These are phyloP conservation scores for Ormyrus thymus DNA, from an alignment of 2,888 invertebrate species.

Conservation along the genomic window DNA sequence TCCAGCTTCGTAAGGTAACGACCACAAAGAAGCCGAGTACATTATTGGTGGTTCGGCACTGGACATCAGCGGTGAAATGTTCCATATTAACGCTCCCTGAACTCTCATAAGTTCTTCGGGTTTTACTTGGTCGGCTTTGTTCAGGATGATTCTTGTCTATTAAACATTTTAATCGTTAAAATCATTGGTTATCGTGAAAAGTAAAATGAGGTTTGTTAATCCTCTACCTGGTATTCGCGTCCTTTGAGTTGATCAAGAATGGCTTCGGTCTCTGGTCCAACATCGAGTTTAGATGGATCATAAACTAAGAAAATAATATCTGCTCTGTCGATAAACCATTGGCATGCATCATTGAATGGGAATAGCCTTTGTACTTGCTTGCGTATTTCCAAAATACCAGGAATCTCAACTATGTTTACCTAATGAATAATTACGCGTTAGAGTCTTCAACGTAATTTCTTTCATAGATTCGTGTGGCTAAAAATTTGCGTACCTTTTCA, in stretches of 20 bases:
- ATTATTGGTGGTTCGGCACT: constrained; percentile 94
- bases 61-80: constrained; percentile 96
- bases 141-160: constrained; percentile 92
- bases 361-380: constrained; percentile 95
- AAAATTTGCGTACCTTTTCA: constrained; percentile 83
- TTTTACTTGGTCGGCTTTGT: constrained; percentile 95
- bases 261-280: constrained; percentile 95
- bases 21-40: constrained; percentile 93
- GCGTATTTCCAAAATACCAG: constrained; percentile 94
- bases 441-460: not conserved
- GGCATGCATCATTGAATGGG: constrained; percentile 96
- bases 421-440: constrained; percentile 68
- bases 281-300: constrained; percentile 96
- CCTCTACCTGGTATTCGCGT: constrained; percentile 87
- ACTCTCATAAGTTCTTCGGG: constrained; percentile 95
- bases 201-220: constrained; percentile 9
- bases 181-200: not conserved
- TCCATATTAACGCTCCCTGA: constrained; percentile 96
- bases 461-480: not conserved
- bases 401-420: constrained; percentile 97
- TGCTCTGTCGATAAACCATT: constrained; percentile 97
- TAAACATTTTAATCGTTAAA: constrained; percentile 30
- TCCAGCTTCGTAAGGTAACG: constrained; percentile 87
- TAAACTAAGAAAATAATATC: constrained; percentile 96
- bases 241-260: constrained; percentile 96